Conservation (phyloP, 2,113 vertebrate species). For the Takifugu bimaculatus region DNA sequence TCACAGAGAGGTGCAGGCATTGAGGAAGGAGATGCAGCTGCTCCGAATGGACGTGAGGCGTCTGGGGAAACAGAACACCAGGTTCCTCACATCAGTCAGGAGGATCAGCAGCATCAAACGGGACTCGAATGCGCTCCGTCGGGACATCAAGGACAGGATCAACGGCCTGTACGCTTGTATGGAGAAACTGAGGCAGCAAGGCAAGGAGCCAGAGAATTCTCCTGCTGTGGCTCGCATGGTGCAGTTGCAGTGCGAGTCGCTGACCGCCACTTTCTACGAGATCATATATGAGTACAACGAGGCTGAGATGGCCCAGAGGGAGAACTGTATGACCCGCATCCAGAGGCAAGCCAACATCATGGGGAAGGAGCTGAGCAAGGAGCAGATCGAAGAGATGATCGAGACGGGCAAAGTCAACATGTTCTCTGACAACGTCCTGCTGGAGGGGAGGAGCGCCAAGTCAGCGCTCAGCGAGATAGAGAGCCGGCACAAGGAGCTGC, state of each 20-base stretch:
- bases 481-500: conserved; percentile 88
- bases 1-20: conserved; percentile 80
- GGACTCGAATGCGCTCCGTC: conserved; percentile 87
- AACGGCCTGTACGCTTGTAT: conserved; percentile 84
- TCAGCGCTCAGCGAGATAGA: conserved; percentile 90
- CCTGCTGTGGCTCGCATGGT: conserved; percentile 82
- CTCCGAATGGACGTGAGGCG: conserved; percentile 83
- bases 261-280: conserved; percentile 80
- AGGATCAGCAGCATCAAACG: conserved; percentile 97
- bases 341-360: conserved; percentile 95
- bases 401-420: conserved; percentile 95
- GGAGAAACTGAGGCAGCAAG: conserved; percentile 73
- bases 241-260: conserved; percentile 78
- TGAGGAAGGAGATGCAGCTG: conserved; percentile 81
- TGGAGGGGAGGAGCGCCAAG: conserved; percentile 81
- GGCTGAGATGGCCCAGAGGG: conserved; percentile 86
- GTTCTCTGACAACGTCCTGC: conserved; percentile 88
- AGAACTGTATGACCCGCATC: conserved; percentile 94
- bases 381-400: conserved; percentile 94
- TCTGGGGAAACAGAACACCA: conserved; percentile 87
- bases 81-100: conserved; percentile 94
- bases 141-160: conserved; percentile 85
- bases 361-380: conserved; percentile 86
- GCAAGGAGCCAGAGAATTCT: conserved; percentile 74
- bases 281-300: conserved; percentile 89